phyloP scores from a whole-genome alignment of 2,888 invertebrate species.

The Ischnura elegans region DNA sequence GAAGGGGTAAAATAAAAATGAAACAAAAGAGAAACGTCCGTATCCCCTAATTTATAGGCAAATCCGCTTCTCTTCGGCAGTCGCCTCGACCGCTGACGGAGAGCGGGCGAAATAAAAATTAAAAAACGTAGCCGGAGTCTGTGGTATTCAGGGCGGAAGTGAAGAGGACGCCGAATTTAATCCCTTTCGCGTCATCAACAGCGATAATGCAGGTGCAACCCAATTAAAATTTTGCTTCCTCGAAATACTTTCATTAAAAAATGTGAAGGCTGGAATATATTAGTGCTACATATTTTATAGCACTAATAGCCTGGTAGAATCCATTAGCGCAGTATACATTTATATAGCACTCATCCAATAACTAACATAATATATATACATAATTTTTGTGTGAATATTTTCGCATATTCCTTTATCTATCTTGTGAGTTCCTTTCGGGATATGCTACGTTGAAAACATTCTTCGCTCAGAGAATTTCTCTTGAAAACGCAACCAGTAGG shows the following conservation, averaged over 20 bases:
- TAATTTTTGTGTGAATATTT: too few relatives aligned
- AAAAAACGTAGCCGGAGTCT: neutral
- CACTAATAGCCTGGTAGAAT: too few relatives aligned
- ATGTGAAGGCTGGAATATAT: neutral
- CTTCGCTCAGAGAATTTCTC: too few relatives aligned
- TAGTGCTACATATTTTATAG: too few relatives aligned
- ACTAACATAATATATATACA: too few relatives aligned
- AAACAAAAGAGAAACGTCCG: too few relatives aligned
- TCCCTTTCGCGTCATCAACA: neutral
- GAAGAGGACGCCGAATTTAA: neutral
- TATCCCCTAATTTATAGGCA: conserved; percentile 23
- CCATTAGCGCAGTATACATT: too few relatives aligned
- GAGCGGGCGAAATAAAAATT: neutral
- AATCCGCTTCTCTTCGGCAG: neutral
- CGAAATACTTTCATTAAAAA: neutral
- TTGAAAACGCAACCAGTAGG: too few relatives aligned
- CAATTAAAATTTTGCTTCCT: neutral
- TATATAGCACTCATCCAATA: too few relatives aligned
- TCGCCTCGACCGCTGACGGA: neutral
- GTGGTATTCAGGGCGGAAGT: neutral
- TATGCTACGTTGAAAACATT: too few relatives aligned
- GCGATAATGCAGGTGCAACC: neutral
- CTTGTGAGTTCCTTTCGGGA: too few relatives aligned
- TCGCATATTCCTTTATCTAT: too few relatives aligned
- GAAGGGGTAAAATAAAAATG: neutral